Percentiles rank a stretch among this genome's conserved stretches.
phyloP scores from a whole-genome alignment of 2,888 invertebrate genomes.

The Metopia argyrocephala region DNA sequence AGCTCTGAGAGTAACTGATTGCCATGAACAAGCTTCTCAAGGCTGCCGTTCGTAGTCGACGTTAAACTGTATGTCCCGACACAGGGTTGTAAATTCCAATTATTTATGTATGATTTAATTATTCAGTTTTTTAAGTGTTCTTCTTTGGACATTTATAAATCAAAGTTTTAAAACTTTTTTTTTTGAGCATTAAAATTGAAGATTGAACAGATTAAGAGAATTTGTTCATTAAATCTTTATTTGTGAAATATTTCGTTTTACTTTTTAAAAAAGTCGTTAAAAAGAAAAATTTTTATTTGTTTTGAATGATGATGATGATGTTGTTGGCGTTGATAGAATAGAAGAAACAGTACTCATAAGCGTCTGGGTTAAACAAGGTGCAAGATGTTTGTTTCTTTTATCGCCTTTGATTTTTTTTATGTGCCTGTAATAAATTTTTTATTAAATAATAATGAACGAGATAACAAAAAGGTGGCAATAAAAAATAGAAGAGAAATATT shows the following conservation, averaged over 20 bases:
- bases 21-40: no score
- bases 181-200: background rate
- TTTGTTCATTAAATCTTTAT: slow-evolving; percentile 9
- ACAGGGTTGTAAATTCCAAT: no score
- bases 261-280: slow-evolving; percentile 49
- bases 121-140: background rate
- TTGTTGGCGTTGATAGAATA: background rate
- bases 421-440: background rate
- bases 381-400: no score
- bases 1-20: no score
- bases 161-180: slow-evolving; percentile 11
- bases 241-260: no score
- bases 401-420: no score
- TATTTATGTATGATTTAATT: no score
- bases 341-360: background rate
- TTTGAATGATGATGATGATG: slow-evolving; percentile 21
- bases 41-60: no score
- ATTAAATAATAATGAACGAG: background rate
- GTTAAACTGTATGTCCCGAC: no score
- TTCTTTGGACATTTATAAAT: slow-evolving; percentile 8
- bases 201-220: slow-evolving; percentile 15
- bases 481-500: background rate
- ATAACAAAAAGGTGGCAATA: no score
- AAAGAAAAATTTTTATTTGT: slow-evolving; percentile 43
- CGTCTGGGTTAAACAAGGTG: background rate